A percentile compares a stretch with the other conserved stretches of the same genome.
Conservation (phyloP, 2,888 invertebrate species). For the Sphecodes monilicornis region DNA sequence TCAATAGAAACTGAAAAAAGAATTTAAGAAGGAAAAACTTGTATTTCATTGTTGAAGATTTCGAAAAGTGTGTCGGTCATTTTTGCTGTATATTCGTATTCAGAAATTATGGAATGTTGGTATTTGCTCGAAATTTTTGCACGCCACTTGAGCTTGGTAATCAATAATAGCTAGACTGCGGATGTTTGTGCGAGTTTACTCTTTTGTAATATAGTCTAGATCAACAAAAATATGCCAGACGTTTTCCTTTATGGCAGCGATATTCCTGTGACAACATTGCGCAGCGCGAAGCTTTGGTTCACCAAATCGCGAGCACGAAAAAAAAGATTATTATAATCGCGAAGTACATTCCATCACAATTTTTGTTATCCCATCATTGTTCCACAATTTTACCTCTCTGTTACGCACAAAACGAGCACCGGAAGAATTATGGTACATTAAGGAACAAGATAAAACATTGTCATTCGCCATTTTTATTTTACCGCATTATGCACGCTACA, state of each 20-base stretch:
- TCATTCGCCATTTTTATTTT: not conserved
- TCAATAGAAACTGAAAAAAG: not conserved
- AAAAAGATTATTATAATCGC: not conserved
- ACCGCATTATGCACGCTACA: not conserved
- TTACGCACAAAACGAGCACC: not conserved
- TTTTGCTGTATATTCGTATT: not conserved
- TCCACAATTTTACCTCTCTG: not conserved
- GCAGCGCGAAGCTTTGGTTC: not conserved
- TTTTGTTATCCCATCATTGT: not conserved
- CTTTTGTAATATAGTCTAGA: not conserved
- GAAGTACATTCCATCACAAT: not conserved
- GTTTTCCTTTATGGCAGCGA: not conserved
- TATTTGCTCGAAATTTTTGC: constrained; percentile 1
- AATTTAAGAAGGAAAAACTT: not conserved
- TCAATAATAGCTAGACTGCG: constrained; percentile 6
- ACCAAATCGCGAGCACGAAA: not conserved
- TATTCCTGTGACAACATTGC: not conserved
- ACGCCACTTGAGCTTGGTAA: constrained; percentile 27
- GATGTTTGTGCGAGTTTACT: not conserved
- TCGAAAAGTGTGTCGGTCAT: not conserved
- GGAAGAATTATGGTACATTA: not conserved
- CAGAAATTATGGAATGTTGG: not conserved
- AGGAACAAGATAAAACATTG: not conserved
- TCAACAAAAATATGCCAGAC: not conserved
- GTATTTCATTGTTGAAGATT: not conserved